These are phyloP conservation scores for Euproctis similis DNA, from an alignment of 2,888 invertebrate genomes.

Conservation along the genomic window DNA sequence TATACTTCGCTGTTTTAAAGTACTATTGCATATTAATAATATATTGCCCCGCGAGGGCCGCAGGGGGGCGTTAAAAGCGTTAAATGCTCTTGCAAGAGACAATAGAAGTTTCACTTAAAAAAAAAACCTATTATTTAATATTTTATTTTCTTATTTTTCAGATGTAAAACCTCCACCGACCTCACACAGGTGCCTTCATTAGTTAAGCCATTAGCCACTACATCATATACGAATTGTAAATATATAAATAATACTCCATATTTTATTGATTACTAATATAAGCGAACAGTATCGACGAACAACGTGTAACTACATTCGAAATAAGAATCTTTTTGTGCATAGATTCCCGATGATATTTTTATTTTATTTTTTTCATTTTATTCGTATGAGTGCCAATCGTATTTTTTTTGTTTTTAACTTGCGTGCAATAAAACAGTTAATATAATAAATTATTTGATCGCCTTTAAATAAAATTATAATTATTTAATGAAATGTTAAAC, in stretches of 20 bases:
- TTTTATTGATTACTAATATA: conserved; percentile 40
- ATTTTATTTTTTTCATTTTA: conserved; percentile 32
- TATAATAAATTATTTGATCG: conserved; percentile 3
- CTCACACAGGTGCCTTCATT: conserved; percentile 73
- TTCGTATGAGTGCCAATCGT: conserved; percentile 61
- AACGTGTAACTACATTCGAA: conserved; percentile 54
- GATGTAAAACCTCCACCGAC: conserved; percentile 70
- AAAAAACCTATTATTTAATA: no score
- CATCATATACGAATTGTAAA: conserved; percentile 64
- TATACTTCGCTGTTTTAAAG: no score
- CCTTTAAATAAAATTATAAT: neutral
- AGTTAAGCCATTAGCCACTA: conserved; percentile 52
- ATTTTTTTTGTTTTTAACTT: conserved; percentile 29
- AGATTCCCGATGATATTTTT: conserved; percentile 34
- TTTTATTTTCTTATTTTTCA: conserved; percentile 25
- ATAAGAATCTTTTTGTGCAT: conserved; percentile 29
- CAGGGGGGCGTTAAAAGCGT: no score
- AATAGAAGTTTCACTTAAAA: no score
- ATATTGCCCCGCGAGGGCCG: no score
- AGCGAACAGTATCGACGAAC: conserved; percentile 69
- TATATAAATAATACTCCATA: conserved; percentile 54
- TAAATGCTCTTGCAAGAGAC: no score
- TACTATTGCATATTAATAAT: no score
- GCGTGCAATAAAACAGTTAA: conserved; percentile 30
- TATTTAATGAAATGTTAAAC: neutral